These are phyloP conservation scores for Drosophila elegans DNA, from an alignment of 1,140 invertebrate species.

Conservation along the genomic window DNA sequence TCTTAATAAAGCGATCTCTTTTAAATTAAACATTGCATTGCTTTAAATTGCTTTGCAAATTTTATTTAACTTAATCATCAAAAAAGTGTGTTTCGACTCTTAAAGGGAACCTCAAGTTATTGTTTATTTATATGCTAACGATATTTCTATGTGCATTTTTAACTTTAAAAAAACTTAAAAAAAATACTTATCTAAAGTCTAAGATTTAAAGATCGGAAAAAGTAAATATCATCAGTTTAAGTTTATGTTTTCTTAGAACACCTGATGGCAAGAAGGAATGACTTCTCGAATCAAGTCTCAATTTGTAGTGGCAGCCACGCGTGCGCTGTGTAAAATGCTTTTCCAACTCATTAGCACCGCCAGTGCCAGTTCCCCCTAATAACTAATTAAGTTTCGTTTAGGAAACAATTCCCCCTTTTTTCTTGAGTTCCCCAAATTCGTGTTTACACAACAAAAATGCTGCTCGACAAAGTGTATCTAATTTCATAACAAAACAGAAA, in stretches of 20 bases:
- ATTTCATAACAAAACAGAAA: slow-evolving; percentile 64
- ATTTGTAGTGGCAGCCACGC: slow-evolving; percentile 41
- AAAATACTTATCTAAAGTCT: too few species aligned
- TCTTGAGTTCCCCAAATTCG: slow-evolving; percentile 37
- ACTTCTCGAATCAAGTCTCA: not conserved
- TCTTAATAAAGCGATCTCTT: not conserved
- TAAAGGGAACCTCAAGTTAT: too few species aligned
- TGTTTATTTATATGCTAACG: too few species aligned
- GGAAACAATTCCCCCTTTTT: slow-evolving; percentile 52
- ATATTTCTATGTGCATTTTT: too few species aligned
- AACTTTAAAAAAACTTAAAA: too few species aligned
- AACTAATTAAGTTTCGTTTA: slow-evolving; percentile 79
- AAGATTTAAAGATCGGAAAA: too few species aligned
- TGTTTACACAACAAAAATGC: slow-evolving; percentile 77
- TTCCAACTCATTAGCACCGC: slow-evolving; percentile 67
- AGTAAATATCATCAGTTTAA: too few species aligned
- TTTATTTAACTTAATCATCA: not conserved
- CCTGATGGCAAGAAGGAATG: not conserved
- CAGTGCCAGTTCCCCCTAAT: slow-evolving; percentile 16
- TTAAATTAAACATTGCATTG: too few species aligned
- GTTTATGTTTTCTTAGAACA: not conserved
- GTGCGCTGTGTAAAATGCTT: slow-evolving; percentile 58
- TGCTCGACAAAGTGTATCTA: slow-evolving; percentile 77
- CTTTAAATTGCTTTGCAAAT: too few species aligned
- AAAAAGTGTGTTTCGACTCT: too few species aligned